Evolutionary conservation across 1,140 invertebrate species (phyloP).

Genomic region (Magallana ariakensis): DNA sequence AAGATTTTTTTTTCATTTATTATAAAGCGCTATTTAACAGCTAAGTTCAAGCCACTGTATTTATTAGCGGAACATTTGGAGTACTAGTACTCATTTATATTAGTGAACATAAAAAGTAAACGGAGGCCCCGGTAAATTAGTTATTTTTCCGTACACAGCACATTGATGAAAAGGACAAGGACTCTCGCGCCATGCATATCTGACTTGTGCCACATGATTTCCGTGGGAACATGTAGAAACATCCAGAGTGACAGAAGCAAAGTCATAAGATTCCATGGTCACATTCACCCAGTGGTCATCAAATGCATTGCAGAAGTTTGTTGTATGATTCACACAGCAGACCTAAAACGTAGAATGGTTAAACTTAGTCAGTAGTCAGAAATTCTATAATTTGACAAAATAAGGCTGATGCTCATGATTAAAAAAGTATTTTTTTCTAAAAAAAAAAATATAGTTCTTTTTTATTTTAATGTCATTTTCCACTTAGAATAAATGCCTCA

Average conservation of each 20-base stretch:
- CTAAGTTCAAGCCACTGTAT: no score
- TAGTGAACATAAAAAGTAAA: conserved; percentile 43
- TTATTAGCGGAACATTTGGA: no score
- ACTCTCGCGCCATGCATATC: conserved; percentile 73
- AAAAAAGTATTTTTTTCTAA: no score
- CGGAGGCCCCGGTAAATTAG: conserved; percentile 66
- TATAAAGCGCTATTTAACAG: no score
- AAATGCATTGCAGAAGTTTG: not conserved
- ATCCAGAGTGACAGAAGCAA: conserved; percentile 58
- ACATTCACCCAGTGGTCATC: conserved; percentile 54
- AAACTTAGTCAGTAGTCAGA: no score
- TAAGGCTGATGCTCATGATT: no score
- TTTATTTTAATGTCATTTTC: no score
- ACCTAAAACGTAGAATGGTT: not conserved
- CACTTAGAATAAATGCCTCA: no score
- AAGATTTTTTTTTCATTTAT: no score
- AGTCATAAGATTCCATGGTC: conserved; percentile 52
- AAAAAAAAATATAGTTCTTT: no score
- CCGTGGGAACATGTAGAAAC: conserved; percentile 50
- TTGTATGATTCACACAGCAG: not conserved
- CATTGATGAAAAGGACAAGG: conserved; percentile 72
- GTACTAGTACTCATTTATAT: not conserved
- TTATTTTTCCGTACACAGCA: conserved; percentile 67
- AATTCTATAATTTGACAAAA: no score
- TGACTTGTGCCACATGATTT: conserved; percentile 51